These are phyloP conservation scores for Pteria penguin DNA, from an alignment of 2,888 invertebrate species.

Conservation along the genomic window DNA sequence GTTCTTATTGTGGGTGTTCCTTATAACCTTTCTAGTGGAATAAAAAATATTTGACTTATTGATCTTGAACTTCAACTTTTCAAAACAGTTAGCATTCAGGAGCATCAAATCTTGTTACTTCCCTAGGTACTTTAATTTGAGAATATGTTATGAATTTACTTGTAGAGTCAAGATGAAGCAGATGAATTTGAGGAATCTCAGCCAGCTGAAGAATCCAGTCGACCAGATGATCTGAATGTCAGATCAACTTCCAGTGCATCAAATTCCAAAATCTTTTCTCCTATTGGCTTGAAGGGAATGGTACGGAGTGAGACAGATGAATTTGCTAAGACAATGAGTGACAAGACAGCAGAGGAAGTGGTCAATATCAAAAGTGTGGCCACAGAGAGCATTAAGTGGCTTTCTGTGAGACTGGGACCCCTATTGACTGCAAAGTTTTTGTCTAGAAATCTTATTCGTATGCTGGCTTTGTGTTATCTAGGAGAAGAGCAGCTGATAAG, in stretches of 20 bases:
- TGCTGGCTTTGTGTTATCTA: conserved; percentile 95
- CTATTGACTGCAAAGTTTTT: conserved; percentile 94
- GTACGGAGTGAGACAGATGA: conserved; percentile 78
- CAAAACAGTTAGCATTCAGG: too few species aligned
- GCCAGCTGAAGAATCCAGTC: not conserved
- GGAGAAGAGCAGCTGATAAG: conserved; percentile 80
- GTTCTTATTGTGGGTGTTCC: too few species aligned
- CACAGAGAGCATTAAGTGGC: conserved; percentile 85
- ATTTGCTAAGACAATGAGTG: conserved; percentile 64
- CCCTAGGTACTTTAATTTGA: too few species aligned
- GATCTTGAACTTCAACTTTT: too few species aligned
- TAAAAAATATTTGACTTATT: too few species aligned
- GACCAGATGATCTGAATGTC: not conserved
- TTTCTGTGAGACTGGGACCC: conserved; percentile 95
- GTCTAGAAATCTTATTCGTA: conserved; percentile 93
- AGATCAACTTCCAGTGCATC: not conserved
- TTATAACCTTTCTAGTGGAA: too few species aligned
- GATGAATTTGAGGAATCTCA: conserved; percentile 18
- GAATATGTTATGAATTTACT: too few species aligned
- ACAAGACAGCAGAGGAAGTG: conserved; percentile 59
- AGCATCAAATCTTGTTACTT: too few species aligned
- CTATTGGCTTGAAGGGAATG: conserved; percentile 51
- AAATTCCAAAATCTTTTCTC: not conserved
- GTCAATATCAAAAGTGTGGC: conserved; percentile 78
- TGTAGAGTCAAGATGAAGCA: not conserved